These are phyloP conservation scores for Pterocles orientalis DNA, from an alignment of 2,113 vertebrate genomes.

Conservation along the genomic window DNA sequence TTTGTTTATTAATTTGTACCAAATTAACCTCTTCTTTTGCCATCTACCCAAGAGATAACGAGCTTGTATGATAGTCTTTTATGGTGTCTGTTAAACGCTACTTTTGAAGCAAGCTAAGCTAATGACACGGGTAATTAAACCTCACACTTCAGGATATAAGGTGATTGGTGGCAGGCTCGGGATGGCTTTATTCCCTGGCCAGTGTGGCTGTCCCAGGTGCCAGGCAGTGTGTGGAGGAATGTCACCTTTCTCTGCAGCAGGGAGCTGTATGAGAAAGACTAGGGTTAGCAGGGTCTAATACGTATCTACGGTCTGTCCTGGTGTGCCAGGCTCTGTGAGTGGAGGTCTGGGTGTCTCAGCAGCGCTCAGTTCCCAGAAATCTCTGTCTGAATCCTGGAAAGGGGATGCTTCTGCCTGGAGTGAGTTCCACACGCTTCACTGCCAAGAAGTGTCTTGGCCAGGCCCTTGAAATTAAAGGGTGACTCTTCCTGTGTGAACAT, in stretches of 20 bases:
- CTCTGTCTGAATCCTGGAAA: not conserved
- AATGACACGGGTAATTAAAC: slow-evolving; percentile 34
- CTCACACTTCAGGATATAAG: not conserved
- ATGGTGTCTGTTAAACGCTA: not conserved
- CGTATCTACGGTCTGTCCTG: not conserved
- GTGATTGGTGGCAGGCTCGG: not conserved
- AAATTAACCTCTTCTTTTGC: not conserved
- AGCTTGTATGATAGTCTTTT: not conserved
- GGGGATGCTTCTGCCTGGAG: not conserved
- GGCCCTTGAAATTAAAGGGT: not conserved
- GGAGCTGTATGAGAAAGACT: not conserved
- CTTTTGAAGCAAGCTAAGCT: slow-evolving; percentile 14
- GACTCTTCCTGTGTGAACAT: not conserved
- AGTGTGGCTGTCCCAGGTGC: not conserved
- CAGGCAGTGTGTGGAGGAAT: not conserved
- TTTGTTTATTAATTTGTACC: not conserved
- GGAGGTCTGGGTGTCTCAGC: not conserved
- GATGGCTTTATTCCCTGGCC: not conserved
- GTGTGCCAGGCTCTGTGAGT: not conserved
- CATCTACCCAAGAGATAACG: not conserved
- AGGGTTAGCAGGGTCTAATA: not conserved
- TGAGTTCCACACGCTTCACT: fast-evolving
- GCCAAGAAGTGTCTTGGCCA: not conserved
- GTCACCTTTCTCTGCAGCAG: not conserved
- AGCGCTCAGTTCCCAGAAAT: not conserved